These are phyloP conservation scores for Microtus californicus DNA, from an alignment of 2,797 vertebrate species.

Conservation along the genomic window DNA sequence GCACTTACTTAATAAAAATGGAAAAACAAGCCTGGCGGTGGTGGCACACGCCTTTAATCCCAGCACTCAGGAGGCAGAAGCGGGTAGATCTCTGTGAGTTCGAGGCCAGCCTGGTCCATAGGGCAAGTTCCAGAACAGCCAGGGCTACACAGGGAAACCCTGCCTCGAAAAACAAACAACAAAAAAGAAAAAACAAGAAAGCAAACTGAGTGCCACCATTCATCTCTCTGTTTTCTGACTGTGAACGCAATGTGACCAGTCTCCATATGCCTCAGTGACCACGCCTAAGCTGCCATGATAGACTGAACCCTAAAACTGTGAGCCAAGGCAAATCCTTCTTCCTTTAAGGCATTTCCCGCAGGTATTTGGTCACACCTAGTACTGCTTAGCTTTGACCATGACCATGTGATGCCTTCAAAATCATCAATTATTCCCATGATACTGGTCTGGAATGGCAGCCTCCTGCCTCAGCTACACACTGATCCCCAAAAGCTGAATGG, in stretches of 20 bases:
- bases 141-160: background rate
- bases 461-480: background rate
- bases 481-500: background rate
- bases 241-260: background rate
- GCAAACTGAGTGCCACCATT: background rate
- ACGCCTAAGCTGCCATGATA: background rate
- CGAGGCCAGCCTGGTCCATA: background rate
- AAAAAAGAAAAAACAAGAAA: background rate
- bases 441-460: background rate
- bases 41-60: background rate
- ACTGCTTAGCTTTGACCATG: background rate
- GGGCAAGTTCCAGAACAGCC: background rate
- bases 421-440: background rate
- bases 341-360: background rate
- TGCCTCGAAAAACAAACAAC: accelerated
- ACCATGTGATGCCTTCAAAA: too few species aligned
- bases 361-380: background rate
- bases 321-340: background rate
- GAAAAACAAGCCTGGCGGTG: background rate
- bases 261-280: accelerated
- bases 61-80: background rate
- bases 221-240: background rate
- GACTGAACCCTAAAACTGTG: background rate
- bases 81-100: background rate
- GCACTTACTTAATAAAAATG: background rate